A percentile compares a stretch with the other conserved stretches of the same genome.
Evolutionary conservation across 2,113 vertebrate species (phyloP).

Genomic region (Cyanistes caeruleus): DNA sequence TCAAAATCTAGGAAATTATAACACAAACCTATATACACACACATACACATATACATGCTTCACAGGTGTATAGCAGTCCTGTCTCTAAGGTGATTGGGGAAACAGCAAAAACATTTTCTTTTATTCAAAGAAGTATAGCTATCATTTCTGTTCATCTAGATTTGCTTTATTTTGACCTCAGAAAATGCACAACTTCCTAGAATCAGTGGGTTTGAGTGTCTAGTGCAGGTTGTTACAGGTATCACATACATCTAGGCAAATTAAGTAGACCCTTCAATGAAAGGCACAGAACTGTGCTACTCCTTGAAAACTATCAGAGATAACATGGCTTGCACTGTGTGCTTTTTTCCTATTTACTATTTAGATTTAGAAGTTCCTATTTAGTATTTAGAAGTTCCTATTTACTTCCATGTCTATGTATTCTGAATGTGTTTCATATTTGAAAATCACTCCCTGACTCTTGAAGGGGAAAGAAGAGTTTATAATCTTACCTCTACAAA

Average conservation of each 20-base stretch:
- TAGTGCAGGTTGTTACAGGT: neutral
- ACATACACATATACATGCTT: neutral
- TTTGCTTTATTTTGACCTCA: neutral
- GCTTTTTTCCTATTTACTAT: neutral
- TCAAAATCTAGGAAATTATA: neutral
- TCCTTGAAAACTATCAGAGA: neutral
- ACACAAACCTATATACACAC: fast-evolving
- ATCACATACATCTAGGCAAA: fast-evolving
- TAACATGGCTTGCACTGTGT: neutral
- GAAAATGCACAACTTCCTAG: neutral
- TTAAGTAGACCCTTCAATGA: neutral
- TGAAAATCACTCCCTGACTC: neutral
- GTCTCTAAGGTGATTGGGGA: neutral
- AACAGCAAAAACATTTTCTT: neutral
- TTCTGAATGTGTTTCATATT: neutral
- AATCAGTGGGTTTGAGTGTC: neutral
- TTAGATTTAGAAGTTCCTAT: neutral
- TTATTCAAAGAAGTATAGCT: neutral
- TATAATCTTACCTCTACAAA: neutral
- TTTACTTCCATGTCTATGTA: neutral
- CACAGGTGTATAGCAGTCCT: neutral
- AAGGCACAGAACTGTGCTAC: neutral
- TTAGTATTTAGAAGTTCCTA: neutral
- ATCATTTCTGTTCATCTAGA: neutral
- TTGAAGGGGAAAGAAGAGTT: neutral